These are phyloP conservation scores for Hippolais icterina DNA, from an alignment of 2,113 vertebrate genomes.

Conservation along the genomic window DNA sequence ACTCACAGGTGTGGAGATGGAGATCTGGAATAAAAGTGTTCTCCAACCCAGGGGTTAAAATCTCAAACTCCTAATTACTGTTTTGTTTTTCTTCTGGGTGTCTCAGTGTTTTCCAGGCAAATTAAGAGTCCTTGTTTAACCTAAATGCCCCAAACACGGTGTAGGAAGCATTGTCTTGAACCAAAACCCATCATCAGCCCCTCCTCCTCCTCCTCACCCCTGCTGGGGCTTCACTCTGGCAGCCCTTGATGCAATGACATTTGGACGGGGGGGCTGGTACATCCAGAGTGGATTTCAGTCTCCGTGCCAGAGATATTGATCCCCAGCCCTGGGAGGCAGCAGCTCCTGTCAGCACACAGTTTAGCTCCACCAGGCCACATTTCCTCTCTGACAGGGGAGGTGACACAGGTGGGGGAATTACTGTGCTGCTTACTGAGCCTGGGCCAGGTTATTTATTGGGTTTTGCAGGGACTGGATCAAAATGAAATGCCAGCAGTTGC, in stretches of 20 bases:
- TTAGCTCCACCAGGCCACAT: not conserved
- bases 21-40: not conserved
- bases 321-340: not conserved
- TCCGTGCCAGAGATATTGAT: not conserved
- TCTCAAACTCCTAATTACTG: not conserved
- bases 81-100: not conserved
- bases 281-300: not conserved
- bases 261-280: not conserved
- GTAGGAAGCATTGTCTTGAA: not conserved
- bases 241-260: not conserved
- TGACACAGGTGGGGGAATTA: not conserved
- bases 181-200: not conserved
- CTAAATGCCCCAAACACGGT: not conserved
- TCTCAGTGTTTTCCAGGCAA: not conserved
- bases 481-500: not conserved
- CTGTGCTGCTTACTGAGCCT: not conserved
- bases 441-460: not conserved
- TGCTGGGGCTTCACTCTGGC: not conserved
- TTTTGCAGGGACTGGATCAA: not conserved
- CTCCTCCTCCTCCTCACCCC: not conserved
- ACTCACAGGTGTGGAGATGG: not conserved
- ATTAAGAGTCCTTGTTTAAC: not conserved
- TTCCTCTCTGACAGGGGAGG: not conserved
- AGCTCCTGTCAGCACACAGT: not conserved
- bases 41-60: rapidly evolving